Conservation (phyloP, 1,140 invertebrate genomes). For the Hetaerina americana region DNA sequence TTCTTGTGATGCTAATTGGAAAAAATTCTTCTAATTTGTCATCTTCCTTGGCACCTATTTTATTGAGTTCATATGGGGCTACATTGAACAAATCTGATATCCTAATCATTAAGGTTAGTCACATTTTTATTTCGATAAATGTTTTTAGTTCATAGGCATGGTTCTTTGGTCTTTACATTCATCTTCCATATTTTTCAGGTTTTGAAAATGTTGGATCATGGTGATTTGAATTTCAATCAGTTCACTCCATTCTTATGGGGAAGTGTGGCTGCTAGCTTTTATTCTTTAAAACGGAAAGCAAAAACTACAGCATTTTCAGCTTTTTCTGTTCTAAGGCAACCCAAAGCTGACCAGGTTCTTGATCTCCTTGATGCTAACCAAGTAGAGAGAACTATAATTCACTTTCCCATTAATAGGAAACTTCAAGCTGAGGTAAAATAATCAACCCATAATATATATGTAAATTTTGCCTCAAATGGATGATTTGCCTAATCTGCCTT, state of each 20-base stretch:
- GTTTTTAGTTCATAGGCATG: no score
- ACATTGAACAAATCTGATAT: constrained; percentile 48
- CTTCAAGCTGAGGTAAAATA: constrained; percentile 20
- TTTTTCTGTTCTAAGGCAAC: constrained; percentile 49
- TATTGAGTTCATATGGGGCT: constrained; percentile 55
- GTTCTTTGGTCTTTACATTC: constrained; percentile 5
- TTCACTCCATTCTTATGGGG: constrained; percentile 71
- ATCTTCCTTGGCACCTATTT: constrained; percentile 48
- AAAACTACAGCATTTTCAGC: constrained; percentile 20
- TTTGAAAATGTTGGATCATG: constrained; percentile 45
- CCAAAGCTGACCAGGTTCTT: constrained; percentile 52
- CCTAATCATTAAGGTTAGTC: constrained; percentile 36
- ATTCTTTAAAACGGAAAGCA: constrained; percentile 45
- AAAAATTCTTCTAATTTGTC: constrained; percentile 46
- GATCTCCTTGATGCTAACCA: constrained; percentile 48
- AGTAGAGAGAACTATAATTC: constrained; percentile 48
- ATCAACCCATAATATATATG: no score
- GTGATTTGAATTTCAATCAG: constrained; percentile 41
- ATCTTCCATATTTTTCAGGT: constrained; percentile 25
- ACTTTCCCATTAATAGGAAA: constrained; percentile 41
- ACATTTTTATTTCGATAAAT: not conserved
- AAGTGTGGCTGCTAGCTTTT: constrained; percentile 55
- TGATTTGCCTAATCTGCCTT: no score
- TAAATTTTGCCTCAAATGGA: no score
- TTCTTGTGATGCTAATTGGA: constrained; percentile 41